These are phyloP conservation scores for Drosophila kikkawai DNA, from an alignment of 1,140 invertebrate genomes.

Conservation along the genomic window DNA sequence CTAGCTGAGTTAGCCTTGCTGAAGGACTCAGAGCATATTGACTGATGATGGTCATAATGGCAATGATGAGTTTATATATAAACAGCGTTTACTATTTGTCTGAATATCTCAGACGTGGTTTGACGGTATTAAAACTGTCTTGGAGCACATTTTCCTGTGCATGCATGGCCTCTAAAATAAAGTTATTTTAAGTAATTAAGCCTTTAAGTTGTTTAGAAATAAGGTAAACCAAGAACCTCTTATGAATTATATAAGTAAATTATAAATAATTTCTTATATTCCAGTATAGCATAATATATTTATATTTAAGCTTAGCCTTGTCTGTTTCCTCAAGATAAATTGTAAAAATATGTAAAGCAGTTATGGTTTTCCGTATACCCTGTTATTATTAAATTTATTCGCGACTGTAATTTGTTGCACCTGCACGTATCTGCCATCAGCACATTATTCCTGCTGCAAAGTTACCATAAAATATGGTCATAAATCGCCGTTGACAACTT, in stretches of 20 bases:
- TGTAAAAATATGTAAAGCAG: not conserved
- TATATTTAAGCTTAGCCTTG: not conserved
- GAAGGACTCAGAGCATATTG: slow-evolving; percentile 26
- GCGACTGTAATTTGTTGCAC: slow-evolving; percentile 41
- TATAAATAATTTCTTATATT: not conserved
- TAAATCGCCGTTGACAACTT: slow-evolving; percentile 68
- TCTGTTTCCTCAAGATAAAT: not conserved
- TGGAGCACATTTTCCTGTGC: not conserved
- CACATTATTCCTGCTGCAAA: slow-evolving; percentile 51
- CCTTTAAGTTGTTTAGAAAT: no score
- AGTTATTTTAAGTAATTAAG: not conserved
- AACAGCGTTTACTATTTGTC: slow-evolving; percentile 21
- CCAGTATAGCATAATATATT: not conserved
- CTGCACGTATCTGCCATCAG: slow-evolving; percentile 66
- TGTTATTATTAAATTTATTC: not conserved
- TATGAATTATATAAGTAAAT: not conserved
- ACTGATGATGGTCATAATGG: slow-evolving; percentile 41
- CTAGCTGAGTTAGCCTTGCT: slow-evolving; percentile 33
- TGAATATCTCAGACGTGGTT: not conserved
- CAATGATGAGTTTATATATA: slow-evolving; percentile 49
- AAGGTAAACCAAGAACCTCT: not conserved
- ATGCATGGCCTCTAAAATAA: not conserved
- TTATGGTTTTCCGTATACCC: not conserved
- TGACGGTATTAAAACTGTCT: not conserved
- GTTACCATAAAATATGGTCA: slow-evolving; percentile 67